Conservation (phyloP, 2,888 invertebrate genomes). For the Marasmarcha lunaedactyla region DNA sequence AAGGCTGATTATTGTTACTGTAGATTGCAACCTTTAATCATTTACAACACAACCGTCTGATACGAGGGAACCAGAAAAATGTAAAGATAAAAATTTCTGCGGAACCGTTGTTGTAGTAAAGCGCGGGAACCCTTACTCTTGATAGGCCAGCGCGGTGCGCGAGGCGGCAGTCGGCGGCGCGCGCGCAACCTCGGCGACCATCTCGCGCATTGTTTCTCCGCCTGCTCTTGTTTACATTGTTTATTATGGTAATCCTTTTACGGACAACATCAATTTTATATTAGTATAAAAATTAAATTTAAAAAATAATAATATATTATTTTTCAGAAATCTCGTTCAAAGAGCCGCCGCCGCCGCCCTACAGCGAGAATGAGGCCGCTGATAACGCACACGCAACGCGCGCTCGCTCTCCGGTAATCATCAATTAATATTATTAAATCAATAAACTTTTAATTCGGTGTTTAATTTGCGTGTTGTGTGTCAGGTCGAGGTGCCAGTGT, state of each 20-base stretch:
- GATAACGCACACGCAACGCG: conserved; percentile 17
- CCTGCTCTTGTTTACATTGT: no score
- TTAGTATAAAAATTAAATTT: no score
- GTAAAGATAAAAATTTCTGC: not conserved
- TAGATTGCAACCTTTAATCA: no score
- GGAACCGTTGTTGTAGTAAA: not conserved
- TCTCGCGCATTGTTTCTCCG: conserved; percentile 17
- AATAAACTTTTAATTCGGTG: not conserved
- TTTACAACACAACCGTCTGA: no score
- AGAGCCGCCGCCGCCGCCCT: conserved; percentile 56
- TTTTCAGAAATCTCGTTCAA: conserved; percentile 49
- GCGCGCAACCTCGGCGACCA: conserved; percentile 11
- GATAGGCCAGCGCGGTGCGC: conserved; percentile 28
- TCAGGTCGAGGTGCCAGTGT: conserved; percentile 32
- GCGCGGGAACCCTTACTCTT: not conserved
- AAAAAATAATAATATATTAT: conserved; percentile 7
- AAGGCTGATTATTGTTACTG: no score
- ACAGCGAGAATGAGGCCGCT: conserved; percentile 39
- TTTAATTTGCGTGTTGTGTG: conserved; percentile 12
- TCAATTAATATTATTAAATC: conserved; percentile 11
- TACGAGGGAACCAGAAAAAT: no score
- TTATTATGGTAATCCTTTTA: conserved; percentile 32
- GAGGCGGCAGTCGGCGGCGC: conserved; percentile 30
- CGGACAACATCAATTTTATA: no score
- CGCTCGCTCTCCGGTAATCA: conserved; percentile 6